Conservation (phyloP, 2,797 vertebrate genomes). For the Spinibarbus caldwelli region DNA sequence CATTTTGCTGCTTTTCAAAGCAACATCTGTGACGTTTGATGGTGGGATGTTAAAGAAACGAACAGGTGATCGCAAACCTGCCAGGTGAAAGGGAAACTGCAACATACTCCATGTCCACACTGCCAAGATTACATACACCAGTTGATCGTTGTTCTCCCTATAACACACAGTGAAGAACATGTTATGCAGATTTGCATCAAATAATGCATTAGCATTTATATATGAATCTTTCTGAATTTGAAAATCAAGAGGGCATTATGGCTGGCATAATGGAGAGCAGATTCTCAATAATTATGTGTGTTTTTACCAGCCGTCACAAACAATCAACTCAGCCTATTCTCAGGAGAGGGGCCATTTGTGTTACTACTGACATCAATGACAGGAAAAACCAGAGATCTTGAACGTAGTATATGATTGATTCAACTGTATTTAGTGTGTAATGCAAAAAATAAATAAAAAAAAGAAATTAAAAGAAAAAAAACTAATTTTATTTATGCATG, state of each 20-base stretch:
- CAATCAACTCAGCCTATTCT: not conserved
- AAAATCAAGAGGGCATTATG: not conserved
- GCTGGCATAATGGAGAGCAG: not conserved
- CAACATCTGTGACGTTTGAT: constrained; percentile 4
- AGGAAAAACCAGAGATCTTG: not conserved
- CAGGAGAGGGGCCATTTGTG: not conserved
- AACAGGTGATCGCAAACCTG: constrained; percentile 73
- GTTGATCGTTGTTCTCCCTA: constrained; percentile 64
- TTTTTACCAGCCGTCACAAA: not conserved
- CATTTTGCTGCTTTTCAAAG: not conserved
- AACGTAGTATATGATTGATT: not conserved
- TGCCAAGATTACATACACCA: constrained; percentile 87
- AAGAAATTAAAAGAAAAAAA: not conserved
- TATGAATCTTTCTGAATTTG: not conserved
- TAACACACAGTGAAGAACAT: constrained; percentile 30
- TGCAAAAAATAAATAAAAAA: not conserved
- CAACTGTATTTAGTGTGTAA: not conserved
- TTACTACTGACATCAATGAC: not conserved
- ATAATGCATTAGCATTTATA: not conserved
- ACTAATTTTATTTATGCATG: not conserved
- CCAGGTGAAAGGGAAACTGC: constrained; percentile 92
- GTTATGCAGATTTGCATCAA: not conserved
- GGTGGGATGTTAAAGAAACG: constrained; percentile 6
- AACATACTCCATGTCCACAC: constrained; percentile 98
- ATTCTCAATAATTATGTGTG: not conserved